Evolutionary conservation across 2,888 invertebrate genomes (phyloP), one percentile per base, ranked within the genome.

Genomic region (Rhingia rostrata): DNA sequence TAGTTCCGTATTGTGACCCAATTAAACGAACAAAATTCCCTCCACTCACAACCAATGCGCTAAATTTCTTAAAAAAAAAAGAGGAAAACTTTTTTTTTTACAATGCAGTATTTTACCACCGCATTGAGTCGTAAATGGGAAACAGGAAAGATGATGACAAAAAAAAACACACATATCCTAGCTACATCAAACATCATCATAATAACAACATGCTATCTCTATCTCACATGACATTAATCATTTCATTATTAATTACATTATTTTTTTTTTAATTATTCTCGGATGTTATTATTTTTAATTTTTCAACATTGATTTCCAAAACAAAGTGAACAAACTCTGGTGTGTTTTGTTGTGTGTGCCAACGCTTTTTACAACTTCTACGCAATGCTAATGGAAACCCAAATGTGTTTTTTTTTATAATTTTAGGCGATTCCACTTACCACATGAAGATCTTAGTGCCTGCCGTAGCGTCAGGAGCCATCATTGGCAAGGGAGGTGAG

Each of bases 401-500:
- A 22, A 54, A 53, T n/a, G 14, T 64, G 4, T 54, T 69, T 69
- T 69, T 9, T 39, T 64, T 78, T 86, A 86, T 93, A 58, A 74
- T 84, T 95, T 94, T 95, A 91, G 95, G 95, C 93, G 96, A 96
- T 94, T 95, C 95, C 82, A 95, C 96, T 90, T 97, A 96, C 93
- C 97, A 98, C 93, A 97, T 99, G 94, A 99, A 99, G 93, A 96
- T 98, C 90, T 93, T 99, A 93, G 97, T 99, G 91, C 98, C 98
- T 86, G 97, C 97, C 87, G 96, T 97, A 93, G 99, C 99, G 88
- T 98, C 99, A 74, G 99, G 99, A 87, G 99, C 99, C 92, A 98
- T 99, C 91, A 99, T 99, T 92, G 99, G 99, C 90, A 99, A 99
- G 93, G 99, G 99, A 54, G 99, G 99, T 88, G 99, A 99, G 92